Evolutionary conservation across 2,113 vertebrate species (phyloP).

Genomic region (Crotalus viridis): DNA sequence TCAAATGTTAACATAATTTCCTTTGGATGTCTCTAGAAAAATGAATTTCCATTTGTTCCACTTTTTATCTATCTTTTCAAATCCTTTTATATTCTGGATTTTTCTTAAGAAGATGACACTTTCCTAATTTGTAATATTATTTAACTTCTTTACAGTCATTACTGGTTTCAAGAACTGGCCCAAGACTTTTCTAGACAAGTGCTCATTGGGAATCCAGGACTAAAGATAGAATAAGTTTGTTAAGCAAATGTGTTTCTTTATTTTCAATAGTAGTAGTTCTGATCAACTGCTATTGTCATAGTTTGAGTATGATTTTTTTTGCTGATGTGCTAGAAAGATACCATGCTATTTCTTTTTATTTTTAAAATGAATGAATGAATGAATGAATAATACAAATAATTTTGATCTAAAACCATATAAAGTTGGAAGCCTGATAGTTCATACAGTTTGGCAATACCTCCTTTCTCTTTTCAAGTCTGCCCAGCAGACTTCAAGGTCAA

Average conservation of each 20-base stretch:
- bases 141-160: constrained; percentile 9
- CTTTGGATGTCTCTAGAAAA: background rate
- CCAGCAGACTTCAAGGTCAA: background rate
- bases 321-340: background rate
- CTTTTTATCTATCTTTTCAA: constrained; percentile 11
- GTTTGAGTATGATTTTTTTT: background rate
- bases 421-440: background rate
- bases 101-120: constrained; percentile 29
- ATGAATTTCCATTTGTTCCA: constrained; percentile 28
- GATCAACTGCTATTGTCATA: background rate
- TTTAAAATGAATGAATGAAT: background rate
- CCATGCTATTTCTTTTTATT: background rate
- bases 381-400: background rate
- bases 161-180: constrained; percentile 15
- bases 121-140: background rate
- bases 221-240: background rate
- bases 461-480: background rate
- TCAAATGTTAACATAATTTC: constrained; percentile 38
- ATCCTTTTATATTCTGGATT: background rate
- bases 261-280: background rate
- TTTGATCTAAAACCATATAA: background rate
- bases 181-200: constrained; percentile 22
- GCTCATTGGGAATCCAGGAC: background rate
- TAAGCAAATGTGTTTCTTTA: background rate
- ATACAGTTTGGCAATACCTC: background rate